Percentiles rank a stretch among this genome's conserved stretches.
phyloP scores from a whole-genome alignment of 2,113 vertebrate species.

The Pleuronectes platessa region DNA sequence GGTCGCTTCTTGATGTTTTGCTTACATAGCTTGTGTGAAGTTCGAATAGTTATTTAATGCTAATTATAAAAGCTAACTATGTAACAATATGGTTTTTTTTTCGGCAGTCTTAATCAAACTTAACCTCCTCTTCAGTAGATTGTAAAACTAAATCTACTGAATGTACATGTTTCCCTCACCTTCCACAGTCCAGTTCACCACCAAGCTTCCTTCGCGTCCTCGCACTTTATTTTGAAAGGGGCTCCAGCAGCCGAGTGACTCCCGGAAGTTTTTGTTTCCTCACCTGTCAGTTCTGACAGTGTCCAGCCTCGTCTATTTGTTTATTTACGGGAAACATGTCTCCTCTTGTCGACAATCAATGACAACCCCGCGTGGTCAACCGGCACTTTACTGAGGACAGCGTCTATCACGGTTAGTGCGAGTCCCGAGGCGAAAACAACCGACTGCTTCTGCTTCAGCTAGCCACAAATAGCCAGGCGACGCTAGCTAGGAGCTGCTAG shows the following conservation, averaged over 20 bases:
- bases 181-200: neutral
- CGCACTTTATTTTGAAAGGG: constrained; percentile 73
- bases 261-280: constrained; percentile 81
- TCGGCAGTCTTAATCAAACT: no score
- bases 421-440: constrained; percentile 20
- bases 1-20: no score
- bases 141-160: no score
- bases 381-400: constrained; percentile 51
- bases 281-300: constrained; percentile 74
- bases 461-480: constrained; percentile 58
- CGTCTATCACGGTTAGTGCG: constrained; percentile 64
- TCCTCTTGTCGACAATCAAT: constrained; percentile 37
- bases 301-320: constrained; percentile 57
- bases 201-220: neutral
- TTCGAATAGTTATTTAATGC: no score
- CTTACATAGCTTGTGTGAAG: no score
- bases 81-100: no score
- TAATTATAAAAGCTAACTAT: neutral
- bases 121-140: no score
- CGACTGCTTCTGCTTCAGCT: constrained; percentile 47
- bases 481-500: constrained; percentile 60
- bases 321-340: constrained; percentile 44
- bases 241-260: constrained; percentile 44
- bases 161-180: no score
- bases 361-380: constrained; percentile 15